Conservation (phyloP, 1,140 invertebrate species). For the Laodelphax striatellus region DNA sequence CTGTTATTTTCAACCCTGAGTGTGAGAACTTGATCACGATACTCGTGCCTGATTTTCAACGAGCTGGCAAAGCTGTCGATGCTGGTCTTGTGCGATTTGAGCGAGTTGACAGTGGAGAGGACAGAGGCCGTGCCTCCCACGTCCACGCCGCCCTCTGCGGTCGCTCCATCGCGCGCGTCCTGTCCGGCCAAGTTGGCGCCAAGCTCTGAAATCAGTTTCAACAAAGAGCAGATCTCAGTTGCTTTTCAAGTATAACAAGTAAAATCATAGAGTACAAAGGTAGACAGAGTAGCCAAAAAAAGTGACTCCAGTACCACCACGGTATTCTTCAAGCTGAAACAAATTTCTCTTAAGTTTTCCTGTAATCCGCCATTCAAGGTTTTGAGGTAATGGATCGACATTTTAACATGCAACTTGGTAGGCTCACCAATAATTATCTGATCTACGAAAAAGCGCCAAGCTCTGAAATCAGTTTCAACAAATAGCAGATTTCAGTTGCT, state of each 20-base stretch:
- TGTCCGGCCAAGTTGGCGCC: slow-evolving; percentile 67
- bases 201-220: slow-evolving; percentile 45
- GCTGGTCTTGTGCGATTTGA: slow-evolving; percentile 43
- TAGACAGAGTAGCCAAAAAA: too few relatives aligned
- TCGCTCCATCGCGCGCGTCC: slow-evolving; percentile 34
- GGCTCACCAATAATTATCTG: too few relatives aligned
- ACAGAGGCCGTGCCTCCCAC: slow-evolving; percentile 50
- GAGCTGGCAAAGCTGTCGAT: slow-evolving; percentile 27
- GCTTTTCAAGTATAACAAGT: too few relatives aligned
- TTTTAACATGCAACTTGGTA: too few relatives aligned
- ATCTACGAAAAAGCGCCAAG: too few relatives aligned
- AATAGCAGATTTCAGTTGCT: too few relatives aligned
- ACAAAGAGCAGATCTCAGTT: too few relatives aligned
- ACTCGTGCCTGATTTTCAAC: slow-evolving; percentile 37
- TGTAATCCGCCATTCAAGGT: too few relatives aligned
- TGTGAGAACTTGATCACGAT: slow-evolving; percentile 37
- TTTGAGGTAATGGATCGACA: too few relatives aligned
- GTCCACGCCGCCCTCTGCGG: slow-evolving; percentile 37
- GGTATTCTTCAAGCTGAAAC: too few relatives aligned
- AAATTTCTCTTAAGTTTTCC: too few relatives aligned
- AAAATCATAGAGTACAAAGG: slow-evolving; percentile 26
- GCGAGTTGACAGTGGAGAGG: slow-evolving; percentile 53
- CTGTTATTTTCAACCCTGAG: slow-evolving; percentile 41
- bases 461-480: slow-evolving; percentile 43
- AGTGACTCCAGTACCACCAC: too few relatives aligned